Percentiles rank a stretch among this genome's conserved stretches.
Evolutionary conservation across 2,113 vertebrate species (phyloP).

Genomic region (Boulengeromyrus knoepffleri): DNA sequence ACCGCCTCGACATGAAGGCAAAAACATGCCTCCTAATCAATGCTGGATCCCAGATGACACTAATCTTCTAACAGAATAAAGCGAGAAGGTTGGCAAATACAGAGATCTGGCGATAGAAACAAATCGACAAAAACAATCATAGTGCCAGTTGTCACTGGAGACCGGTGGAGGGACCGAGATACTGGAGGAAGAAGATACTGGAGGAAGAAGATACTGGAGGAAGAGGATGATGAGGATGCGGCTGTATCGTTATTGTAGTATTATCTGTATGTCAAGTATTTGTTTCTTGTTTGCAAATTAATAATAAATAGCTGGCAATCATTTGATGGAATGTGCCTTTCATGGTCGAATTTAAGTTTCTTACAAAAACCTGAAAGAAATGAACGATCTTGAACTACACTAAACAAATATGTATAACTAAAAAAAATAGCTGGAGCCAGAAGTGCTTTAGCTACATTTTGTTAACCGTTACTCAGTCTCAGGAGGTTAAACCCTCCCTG

Average conservation of each 20-base stretch:
- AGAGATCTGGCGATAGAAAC: background rate
- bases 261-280: background rate
- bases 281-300: background rate
- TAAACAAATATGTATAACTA: background rate
- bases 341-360: background rate
- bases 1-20: background rate
- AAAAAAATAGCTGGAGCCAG: background rate
- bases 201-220: background rate
- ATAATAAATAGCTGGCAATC: background rate
- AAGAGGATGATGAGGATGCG: background rate
- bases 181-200: background rate
- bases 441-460: background rate
- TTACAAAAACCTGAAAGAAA: background rate
- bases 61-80: background rate
- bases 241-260: background rate
- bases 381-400: background rate
- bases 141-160: background rate
- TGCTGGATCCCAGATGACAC: background rate
- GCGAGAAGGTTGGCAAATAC: background rate
- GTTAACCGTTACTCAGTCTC: background rate
- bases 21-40: background rate
- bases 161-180: background rate
- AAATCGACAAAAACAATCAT: background rate
- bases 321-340: background rate
- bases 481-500: background rate